Percentiles rank a stretch among this genome's conserved stretches.
Conservation (phyloP, 1,140 invertebrate genomes). For the Drosophila ananassae region DNA sequence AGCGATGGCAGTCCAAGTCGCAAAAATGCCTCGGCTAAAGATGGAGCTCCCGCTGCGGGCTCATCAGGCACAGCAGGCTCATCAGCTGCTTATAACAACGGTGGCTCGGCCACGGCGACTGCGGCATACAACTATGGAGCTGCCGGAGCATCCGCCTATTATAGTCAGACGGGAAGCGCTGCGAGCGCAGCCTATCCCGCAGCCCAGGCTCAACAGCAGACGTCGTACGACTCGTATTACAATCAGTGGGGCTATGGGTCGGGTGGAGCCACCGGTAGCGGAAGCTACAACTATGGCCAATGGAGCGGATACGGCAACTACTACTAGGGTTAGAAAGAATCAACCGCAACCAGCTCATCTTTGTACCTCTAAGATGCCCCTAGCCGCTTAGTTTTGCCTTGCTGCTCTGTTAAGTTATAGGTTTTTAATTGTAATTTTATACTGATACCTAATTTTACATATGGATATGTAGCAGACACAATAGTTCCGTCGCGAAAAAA, state of each 20-base stretch:
- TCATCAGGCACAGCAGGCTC: conserved; percentile 33
- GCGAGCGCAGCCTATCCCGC: conserved; percentile 85
- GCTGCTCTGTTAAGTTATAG: conserved; percentile 57
- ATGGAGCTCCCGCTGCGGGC: conserved; percentile 28
- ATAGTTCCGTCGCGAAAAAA: conserved; percentile 27
- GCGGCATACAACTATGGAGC: conserved; percentile 82
- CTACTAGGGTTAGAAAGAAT: conserved; percentile 35
- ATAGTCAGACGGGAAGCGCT: conserved; percentile 84
- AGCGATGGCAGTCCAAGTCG: conserved; percentile 76
- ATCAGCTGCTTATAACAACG: conserved; percentile 67
- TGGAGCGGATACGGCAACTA: conserved; percentile 86
- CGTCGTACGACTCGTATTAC: conserved; percentile 88
- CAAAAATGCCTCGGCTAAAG: conserved; percentile 63
- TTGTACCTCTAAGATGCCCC: conserved; percentile 18
- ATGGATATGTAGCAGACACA: conserved; percentile 32
- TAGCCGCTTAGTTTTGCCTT: conserved; percentile 25
- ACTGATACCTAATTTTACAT: conserved; percentile 51
- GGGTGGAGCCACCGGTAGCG: conserved; percentile 85
- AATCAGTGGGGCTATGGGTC: conserved; percentile 89
- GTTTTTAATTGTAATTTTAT: conserved; percentile 66
- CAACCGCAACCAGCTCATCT: conserved; percentile 1
- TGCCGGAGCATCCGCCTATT: conserved; percentile 85
- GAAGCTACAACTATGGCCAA: conserved; percentile 86
- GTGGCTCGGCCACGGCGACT: conserved; percentile 49
- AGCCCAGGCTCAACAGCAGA: conserved; percentile 85